Percentiles rank a stretch among this genome's conserved stretches.
Conservation (phyloP, 2,113 vertebrate genomes). For the Bujurquina vittata region DNA sequence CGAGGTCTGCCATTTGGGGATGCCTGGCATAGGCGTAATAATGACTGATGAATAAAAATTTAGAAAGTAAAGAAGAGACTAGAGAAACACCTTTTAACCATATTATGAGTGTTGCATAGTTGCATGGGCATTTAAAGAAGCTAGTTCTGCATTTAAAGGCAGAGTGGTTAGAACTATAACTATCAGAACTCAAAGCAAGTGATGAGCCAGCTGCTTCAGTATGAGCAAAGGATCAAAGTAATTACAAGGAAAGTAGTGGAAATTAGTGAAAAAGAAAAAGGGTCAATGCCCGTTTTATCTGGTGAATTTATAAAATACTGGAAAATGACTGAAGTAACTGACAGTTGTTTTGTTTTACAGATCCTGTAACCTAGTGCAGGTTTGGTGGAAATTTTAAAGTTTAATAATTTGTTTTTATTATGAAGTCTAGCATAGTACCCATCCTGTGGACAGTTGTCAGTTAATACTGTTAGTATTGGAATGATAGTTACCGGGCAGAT, state of each 20-base stretch:
- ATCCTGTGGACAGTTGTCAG: no score
- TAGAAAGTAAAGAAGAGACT: no score
- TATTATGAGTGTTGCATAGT: no score
- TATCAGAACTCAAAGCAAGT: background rate
- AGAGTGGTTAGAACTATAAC: background rate
- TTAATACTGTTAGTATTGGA: no score
- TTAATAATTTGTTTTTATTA: background rate
- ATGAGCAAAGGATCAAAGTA: background rate
- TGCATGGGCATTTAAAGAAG: no score
- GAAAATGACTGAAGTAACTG: background rate
- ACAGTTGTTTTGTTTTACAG: background rate
- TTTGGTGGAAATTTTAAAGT: background rate
- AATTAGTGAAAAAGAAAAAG: background rate
- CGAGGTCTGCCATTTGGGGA: no score
- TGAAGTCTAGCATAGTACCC: no score
- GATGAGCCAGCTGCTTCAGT: background rate
- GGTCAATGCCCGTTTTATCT: background rate
- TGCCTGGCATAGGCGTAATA: no score
- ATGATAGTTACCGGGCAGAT: no score
- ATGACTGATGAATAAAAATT: no score
- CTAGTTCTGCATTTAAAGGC: background rate
- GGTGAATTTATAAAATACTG: background rate
- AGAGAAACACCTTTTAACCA: no score
- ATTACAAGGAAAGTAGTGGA: background rate
- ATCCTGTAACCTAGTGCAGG: background rate